Evolutionary conservation across 2,113 vertebrate genomes (phyloP).

Genomic region (Jaculus jaculus): DNA sequence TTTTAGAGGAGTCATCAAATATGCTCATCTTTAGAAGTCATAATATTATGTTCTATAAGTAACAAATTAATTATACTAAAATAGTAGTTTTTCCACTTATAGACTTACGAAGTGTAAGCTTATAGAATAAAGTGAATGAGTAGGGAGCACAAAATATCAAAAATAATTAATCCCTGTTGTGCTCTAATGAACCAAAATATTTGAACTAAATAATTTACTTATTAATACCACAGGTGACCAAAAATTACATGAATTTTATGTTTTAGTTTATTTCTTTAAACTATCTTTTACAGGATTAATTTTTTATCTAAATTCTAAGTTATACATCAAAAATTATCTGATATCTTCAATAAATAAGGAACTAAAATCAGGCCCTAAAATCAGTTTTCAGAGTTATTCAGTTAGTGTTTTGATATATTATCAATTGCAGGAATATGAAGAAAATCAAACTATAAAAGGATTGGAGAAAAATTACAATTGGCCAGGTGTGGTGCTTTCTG

Average conservation of each 20-base stretch:
- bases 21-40: not conserved
- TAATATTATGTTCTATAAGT: not conserved
- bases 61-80: constrained; percentile 9
- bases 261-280: not conserved
- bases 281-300: not conserved
- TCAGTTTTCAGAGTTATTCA: constrained; percentile 4
- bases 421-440: not conserved
- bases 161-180: constrained; percentile 58
- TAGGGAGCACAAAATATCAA: constrained; percentile 33
- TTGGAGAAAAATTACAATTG: not conserved
- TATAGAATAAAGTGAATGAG: not conserved
- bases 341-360: not conserved
- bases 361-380: not conserved
- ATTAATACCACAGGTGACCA: not conserved
- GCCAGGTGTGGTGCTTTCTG: too few species aligned
- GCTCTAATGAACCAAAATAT: constrained; percentile 55
- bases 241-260: constrained; percentile 15
- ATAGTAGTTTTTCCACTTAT: constrained; percentile 29
- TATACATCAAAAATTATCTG: not conserved
- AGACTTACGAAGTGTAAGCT: constrained; percentile 27
- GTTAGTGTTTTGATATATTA: not conserved
- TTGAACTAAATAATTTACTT: constrained; percentile 13
- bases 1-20: constrained; percentile 13
- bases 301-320: not conserved
- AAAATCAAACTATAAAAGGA: not conserved